Percentiles rank a stretch among this genome's conserved stretches.
These are phyloP conservation scores for Atta texana DNA, from an alignment of 1,140 invertebrate genomes.

Conservation along the genomic window DNA sequence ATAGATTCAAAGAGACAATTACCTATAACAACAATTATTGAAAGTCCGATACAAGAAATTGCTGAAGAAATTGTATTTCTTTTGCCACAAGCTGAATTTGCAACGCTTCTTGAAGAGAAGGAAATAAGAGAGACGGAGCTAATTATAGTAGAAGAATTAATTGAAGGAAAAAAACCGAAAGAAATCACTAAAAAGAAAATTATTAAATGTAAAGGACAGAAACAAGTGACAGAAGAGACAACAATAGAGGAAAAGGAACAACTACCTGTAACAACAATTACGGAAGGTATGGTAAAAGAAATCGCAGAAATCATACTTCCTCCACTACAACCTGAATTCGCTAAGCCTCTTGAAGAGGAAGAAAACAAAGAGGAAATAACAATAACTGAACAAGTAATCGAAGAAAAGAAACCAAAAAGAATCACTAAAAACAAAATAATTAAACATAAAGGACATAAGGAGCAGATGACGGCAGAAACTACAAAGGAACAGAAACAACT, in stretches of 20 bases:
- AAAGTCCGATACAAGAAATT: too few relatives aligned
- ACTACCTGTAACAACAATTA: conserved; percentile 71
- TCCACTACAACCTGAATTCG: conserved; percentile 49
- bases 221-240: too few relatives aligned
- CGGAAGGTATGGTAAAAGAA: conserved; percentile 47
- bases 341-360: conserved; percentile 18
- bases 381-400: conserved; percentile 68
- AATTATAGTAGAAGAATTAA: conserved; percentile 69
- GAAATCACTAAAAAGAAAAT: too few relatives aligned
- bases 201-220: too few relatives aligned
- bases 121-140: conserved; percentile 74
- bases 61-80: neutral
- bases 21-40: too few relatives aligned
- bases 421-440: conserved; percentile 63
- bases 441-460: conserved; percentile 60
- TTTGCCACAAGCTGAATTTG: conserved; percentile 52
- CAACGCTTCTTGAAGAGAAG: conserved; percentile 28
- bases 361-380: conserved; percentile 59
- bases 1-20: too few relatives aligned
- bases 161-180: too few relatives aligned
- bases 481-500: conserved; percentile 54
- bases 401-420: conserved; percentile 80
- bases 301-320: neutral
- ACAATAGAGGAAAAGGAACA: conserved; percentile 78
- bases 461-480: conserved; percentile 66